phyloP scores from a whole-genome alignment of 2,888 invertebrate genomes.

The Oscheius sp. region DNA sequence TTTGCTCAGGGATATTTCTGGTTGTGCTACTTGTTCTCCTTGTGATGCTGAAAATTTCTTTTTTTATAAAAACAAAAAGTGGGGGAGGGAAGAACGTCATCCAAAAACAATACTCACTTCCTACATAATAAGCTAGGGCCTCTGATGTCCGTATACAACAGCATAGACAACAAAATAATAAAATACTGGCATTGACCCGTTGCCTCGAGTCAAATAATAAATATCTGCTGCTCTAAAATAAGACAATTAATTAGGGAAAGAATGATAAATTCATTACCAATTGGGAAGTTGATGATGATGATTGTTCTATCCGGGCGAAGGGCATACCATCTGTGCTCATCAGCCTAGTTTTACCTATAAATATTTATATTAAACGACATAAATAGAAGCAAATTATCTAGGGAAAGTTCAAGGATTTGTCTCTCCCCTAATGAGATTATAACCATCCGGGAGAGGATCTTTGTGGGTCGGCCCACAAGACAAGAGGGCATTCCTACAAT shows the following conservation, averaged over 20 bases:
- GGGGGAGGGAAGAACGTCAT: neutral
- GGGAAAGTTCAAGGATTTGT: neutral
- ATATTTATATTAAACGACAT: neutral
- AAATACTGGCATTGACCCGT: slow-evolving; percentile 29
- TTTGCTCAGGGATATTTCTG: slow-evolving; percentile 24
- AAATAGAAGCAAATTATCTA: neutral
- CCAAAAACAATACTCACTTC: slow-evolving; percentile 30
- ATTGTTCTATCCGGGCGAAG: slow-evolving; percentile 33
- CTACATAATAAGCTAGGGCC: slow-evolving; percentile 29
- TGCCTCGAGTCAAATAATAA: slow-evolving; percentile 22
- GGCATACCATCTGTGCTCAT: slow-evolving; percentile 36
- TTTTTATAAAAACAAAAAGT: neutral
- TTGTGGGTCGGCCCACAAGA: neutral
- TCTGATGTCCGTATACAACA: slow-evolving; percentile 29
- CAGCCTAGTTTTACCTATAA: slow-evolving; percentile 31
- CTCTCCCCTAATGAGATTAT: neutral
- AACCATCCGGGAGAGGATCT: slow-evolving; percentile 2
- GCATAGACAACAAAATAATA: slow-evolving; percentile 28
- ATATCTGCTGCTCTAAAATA: slow-evolving; percentile 19
- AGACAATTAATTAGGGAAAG: neutral
- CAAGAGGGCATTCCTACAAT: too few species aligned
- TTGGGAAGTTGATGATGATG: neutral
- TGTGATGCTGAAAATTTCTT: slow-evolving; percentile 25
- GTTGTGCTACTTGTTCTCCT: slow-evolving; percentile 21
- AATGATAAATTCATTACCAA: slow-evolving; percentile 25